Evolutionary conservation across 2,797 vertebrate species (phyloP).

Genomic region (Siniperca scherzeri): DNA sequence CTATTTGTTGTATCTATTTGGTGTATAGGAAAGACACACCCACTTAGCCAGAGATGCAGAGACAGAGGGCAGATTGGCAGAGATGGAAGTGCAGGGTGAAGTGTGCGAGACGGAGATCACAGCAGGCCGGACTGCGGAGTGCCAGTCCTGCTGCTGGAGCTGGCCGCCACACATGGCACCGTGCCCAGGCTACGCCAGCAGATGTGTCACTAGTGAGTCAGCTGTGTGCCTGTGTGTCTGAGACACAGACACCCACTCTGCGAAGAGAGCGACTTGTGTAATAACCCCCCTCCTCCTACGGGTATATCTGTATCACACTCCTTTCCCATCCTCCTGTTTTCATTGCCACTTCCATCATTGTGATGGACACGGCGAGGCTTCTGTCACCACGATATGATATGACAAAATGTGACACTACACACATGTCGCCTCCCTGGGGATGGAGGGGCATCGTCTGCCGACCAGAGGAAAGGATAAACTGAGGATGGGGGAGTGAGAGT

Average conservation of each 20-base stretch:
- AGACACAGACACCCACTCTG: conserved; percentile 70
- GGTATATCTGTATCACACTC: conserved; percentile 68
- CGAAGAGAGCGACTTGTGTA: conserved; percentile 68
- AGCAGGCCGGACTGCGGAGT: conserved; percentile 75
- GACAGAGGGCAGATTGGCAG: conserved; percentile 73
- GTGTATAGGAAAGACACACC: conserved; percentile 57
- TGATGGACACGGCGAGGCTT: conserved; percentile 87
- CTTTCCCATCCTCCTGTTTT: conserved; percentile 63
- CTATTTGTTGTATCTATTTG: background rate
- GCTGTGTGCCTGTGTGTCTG: conserved; percentile 67
- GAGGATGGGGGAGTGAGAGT: conserved; percentile 7
- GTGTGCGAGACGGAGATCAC: conserved; percentile 79
- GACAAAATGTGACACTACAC: conserved; percentile 78
- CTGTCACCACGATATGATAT: conserved; percentile 72
- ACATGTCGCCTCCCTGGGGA: conserved; percentile 76
- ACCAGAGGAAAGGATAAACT: conserved; percentile 42
- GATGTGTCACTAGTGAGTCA: conserved; percentile 85
- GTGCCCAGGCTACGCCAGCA: conserved; percentile 81
- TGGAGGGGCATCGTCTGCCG: conserved; percentile 57
- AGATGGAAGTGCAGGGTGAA: conserved; percentile 71
- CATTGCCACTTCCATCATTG: conserved; percentile 89
- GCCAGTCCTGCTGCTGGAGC: conserved; percentile 80
- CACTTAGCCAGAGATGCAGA: conserved; percentile 65
- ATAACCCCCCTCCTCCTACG: conserved; percentile 43
- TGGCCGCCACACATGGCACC: conserved; percentile 79